Conservation (phyloP, 1,140 invertebrate genomes). For the Scaptomyza montana region DNA sequence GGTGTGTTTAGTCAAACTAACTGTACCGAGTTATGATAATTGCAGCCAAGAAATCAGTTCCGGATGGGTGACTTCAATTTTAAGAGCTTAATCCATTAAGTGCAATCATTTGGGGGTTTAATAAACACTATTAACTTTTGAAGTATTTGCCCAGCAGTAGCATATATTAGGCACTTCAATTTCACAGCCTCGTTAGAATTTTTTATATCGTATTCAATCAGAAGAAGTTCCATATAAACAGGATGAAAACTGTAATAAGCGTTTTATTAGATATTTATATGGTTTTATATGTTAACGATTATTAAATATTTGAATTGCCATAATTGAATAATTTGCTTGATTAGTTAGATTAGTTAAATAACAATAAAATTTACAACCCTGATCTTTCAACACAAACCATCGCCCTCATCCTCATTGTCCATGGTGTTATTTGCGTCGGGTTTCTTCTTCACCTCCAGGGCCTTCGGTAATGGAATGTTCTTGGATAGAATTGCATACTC, state of each 20-base stretch:
- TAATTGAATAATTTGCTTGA: conserved; percentile 36
- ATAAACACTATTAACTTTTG: too few species aligned
- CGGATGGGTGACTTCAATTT: too few species aligned
- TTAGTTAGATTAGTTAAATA: conserved; percentile 24
- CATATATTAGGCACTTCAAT: too few species aligned
- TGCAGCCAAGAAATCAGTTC: too few species aligned
- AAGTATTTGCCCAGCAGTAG: too few species aligned
- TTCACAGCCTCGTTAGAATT: too few species aligned
- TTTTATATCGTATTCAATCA: not conserved
- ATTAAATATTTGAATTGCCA: conserved; percentile 34
- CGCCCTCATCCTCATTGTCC: conserved; percentile 34
- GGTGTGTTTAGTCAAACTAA: conserved; percentile 49
- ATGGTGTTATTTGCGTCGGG: not conserved
- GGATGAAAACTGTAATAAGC: conserved; percentile 19
- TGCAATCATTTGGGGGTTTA: too few species aligned
- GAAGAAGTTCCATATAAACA: not conserved
- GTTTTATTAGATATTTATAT: conserved; percentile 33
- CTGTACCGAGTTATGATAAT: too few species aligned
- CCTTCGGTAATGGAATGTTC: conserved; percentile 89
- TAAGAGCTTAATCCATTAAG: too few species aligned
- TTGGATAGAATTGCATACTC: conserved; percentile 94
- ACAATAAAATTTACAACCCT: conserved; percentile 16
- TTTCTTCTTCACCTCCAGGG: conserved; percentile 66
- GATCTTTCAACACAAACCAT: conserved; percentile 32
- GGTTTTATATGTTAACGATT: conserved; percentile 34